Conservation (phyloP, 2,113 vertebrate genomes). For the Gallinago undulata region DNA sequence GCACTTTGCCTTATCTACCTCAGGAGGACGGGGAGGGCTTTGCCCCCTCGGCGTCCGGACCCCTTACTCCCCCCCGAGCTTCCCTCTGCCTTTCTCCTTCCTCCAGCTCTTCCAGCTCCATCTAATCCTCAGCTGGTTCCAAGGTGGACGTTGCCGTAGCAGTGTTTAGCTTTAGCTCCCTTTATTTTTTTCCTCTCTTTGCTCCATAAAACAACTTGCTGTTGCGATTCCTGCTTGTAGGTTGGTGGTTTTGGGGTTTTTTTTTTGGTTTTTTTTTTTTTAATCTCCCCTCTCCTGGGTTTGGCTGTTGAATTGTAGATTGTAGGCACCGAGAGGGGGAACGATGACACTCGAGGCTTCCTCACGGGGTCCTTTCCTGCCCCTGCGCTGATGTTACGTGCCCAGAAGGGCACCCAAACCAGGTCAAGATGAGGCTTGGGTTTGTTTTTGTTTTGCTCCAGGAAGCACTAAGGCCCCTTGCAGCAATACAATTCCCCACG, state of each 20-base stretch:
- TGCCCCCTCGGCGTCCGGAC: not conserved
- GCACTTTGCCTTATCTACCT: not conserved
- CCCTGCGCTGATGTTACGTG: accelerated
- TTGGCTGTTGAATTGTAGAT: not conserved
- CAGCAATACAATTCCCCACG: accelerated
- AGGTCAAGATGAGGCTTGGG: too few species aligned
- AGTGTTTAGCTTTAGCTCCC: not conserved
- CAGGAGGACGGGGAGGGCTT: not conserved
- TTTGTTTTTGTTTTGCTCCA: not conserved
- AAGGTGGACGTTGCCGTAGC: not conserved
- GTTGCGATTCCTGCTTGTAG: not conserved
- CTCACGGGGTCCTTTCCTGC: not conserved
- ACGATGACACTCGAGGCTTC: accelerated
- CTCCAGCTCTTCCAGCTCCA: not conserved
- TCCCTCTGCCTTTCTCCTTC: not conserved
- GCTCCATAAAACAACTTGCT: not conserved
- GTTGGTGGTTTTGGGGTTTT: too few species aligned
- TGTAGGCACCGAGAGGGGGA: accelerated
- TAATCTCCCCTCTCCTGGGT: not conserved
- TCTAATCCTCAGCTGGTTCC: not conserved
- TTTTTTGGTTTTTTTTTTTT: not conserved
- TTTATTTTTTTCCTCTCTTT: not conserved
- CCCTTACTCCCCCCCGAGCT: not conserved
- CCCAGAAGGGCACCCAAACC: not conserved
- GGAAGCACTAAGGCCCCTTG: not conserved